Evolutionary conservation across 2,797 vertebrate species (phyloP).

Genomic region (Cetoscarus ocellatus): DNA sequence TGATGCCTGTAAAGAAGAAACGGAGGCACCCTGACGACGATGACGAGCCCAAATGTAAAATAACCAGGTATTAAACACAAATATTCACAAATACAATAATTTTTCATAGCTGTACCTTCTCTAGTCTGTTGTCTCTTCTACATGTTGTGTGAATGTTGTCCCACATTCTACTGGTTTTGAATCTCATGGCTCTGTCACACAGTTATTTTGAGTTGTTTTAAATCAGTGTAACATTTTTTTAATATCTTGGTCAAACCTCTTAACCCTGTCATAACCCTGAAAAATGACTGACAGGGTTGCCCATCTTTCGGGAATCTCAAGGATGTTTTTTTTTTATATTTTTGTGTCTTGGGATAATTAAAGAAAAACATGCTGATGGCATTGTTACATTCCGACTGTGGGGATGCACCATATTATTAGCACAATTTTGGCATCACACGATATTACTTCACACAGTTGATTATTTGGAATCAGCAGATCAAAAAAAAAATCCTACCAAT

Average conservation of each 20-base stretch:
- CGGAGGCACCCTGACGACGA: slow-evolving; percentile 92
- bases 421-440: no score
- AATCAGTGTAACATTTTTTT: no score
- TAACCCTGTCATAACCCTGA: no score
- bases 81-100: not conserved
- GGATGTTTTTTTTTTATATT: slow-evolving; percentile 7
- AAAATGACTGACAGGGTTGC: no score
- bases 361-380: not conserved
- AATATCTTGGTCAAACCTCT: not conserved
- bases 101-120: not conserved
- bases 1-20: slow-evolving; percentile 96
- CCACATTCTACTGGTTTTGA: no score
- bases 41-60: slow-evolving; percentile 89
- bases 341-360: not conserved
- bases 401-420: no score
- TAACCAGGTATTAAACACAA: slow-evolving; percentile 86
- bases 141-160: no score
- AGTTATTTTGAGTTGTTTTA: no score
- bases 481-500: no score
- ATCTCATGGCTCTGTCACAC: no score
- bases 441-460: no score
- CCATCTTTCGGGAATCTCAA: slow-evolving; percentile 3
- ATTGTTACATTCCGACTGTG: not conserved
- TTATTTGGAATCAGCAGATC: no score
- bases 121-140: not conserved